Evolutionary conservation across 2,888 invertebrate species (phyloP).

Genomic region (Plebejus anna): DNA sequence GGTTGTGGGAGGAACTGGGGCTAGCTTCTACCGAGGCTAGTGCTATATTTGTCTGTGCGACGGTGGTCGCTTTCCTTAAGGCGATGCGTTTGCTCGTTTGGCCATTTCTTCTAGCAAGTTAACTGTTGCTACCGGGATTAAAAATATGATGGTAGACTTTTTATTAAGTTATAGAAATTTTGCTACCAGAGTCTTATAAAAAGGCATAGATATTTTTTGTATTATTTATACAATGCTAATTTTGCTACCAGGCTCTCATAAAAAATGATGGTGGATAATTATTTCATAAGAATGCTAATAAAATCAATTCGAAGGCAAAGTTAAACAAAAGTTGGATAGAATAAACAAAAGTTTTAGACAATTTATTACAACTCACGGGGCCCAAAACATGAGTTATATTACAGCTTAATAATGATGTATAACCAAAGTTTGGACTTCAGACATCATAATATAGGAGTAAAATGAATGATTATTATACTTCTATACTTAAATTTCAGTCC

Average conservation of each 20-base stretch:
- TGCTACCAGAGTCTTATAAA: too few relatives aligned
- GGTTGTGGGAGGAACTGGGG: too few relatives aligned
- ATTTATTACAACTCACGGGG: slow-evolving; percentile 50
- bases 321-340: slow-evolving; percentile 36
- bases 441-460: slow-evolving; percentile 1
- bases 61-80: too few relatives aligned
- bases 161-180: too few relatives aligned
- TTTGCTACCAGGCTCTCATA: not conserved
- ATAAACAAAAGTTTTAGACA: slow-evolving; percentile 49
- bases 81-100: too few relatives aligned
- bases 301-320: slow-evolving; percentile 5
- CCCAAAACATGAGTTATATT: not conserved
- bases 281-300: not conserved
- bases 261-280: not conserved
- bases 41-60: too few relatives aligned
- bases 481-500: not conserved
- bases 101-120: too few relatives aligned
- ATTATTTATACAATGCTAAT: not conserved
- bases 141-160: too few relatives aligned
- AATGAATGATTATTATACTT: not conserved
- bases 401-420: slow-evolving; percentile 22
- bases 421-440: not conserved
- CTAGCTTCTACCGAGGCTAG: too few relatives aligned
- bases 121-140: too few relatives aligned
- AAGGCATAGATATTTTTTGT: too few relatives aligned